A percentile compares a stretch with the other conserved stretches of the same genome.
Conservation (phyloP, 2,888 invertebrate genomes). For the Argyresthia albistria region DNA sequence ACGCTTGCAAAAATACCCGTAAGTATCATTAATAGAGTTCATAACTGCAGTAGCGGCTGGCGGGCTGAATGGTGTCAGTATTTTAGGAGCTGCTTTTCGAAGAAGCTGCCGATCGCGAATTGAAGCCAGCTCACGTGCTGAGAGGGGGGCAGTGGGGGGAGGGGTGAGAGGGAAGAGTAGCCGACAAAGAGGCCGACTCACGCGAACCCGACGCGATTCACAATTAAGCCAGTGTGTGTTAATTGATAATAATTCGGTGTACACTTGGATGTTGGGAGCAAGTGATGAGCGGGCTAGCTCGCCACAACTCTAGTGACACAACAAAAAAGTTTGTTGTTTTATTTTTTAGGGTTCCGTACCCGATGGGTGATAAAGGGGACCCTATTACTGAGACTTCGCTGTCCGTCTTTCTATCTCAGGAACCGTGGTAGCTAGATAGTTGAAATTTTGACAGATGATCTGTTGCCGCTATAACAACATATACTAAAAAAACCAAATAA, state of each 20-base stretch:
- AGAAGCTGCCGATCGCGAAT: conserved; percentile 56
- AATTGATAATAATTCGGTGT: conserved; percentile 65
- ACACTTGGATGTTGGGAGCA: neutral
- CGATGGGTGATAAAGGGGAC: no score
- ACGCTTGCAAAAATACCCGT: neutral
- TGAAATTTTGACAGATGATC: no score
- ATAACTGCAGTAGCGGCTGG: neutral
- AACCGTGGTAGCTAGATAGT: no score
- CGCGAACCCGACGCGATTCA: conserved; percentile 58
- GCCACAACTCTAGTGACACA: neutral
- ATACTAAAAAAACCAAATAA: no score
- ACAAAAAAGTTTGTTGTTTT: neutral
- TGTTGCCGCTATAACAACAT: no score
- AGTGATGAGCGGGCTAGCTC: neutral
- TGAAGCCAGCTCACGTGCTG: conserved; percentile 25
- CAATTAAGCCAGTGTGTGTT: conserved; percentile 70
- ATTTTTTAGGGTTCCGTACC: no score
- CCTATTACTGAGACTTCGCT: no score
- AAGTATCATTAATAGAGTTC: neutral
- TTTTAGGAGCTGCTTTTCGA: conserved; percentile 62
- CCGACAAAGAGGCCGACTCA: conserved; percentile 69
- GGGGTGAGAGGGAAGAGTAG: conserved; percentile 16
- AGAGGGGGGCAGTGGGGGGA: conserved; percentile 32
- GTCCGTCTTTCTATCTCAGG: no score
- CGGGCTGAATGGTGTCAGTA: conserved; percentile 48